A percentile compares a stretch with the other conserved stretches of the same genome.
These are phyloP conservation scores for Microcebus jonahi DNA, from an alignment of 2,113 vertebrate species.

Conservation along the genomic window DNA sequence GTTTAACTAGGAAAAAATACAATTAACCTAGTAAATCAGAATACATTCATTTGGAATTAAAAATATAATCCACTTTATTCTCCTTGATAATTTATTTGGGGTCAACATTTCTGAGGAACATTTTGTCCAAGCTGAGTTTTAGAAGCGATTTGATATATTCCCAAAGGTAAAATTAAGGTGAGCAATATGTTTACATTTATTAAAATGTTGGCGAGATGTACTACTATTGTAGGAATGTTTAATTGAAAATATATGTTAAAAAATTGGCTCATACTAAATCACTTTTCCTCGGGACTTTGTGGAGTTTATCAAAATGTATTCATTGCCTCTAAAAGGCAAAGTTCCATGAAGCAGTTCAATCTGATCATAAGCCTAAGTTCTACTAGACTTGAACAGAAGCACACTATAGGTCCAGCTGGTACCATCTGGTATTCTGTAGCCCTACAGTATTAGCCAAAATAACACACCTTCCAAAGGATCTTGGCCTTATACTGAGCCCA, in stretches of 20 bases:
- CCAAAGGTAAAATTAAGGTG: background rate
- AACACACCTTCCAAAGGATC: background rate
- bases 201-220: background rate
- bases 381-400: background rate
- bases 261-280: background rate
- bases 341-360: background rate
- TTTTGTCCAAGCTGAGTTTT: background rate
- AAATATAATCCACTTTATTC: slow-evolving; percentile 55
- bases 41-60: slow-evolving; percentile 58
- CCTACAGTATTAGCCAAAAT: background rate
- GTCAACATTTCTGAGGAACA: background rate
- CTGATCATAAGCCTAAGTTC: background rate
- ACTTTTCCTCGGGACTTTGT: background rate
- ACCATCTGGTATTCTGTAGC: background rate
- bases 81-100: slow-evolving; percentile 36
- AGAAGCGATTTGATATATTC: background rate
- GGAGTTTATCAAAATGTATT: background rate
- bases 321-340: background rate
- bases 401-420: fast-evolving
- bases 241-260: background rate
- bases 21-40: slow-evolving; percentile 81
- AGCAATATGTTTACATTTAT: background rate
- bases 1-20: slow-evolving; percentile 89
- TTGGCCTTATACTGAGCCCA: background rate
- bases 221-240: background rate